These are phyloP conservation scores for Drosophila santomea DNA, from an alignment of 1,140 invertebrate species.

Conservation along the genomic window DNA sequence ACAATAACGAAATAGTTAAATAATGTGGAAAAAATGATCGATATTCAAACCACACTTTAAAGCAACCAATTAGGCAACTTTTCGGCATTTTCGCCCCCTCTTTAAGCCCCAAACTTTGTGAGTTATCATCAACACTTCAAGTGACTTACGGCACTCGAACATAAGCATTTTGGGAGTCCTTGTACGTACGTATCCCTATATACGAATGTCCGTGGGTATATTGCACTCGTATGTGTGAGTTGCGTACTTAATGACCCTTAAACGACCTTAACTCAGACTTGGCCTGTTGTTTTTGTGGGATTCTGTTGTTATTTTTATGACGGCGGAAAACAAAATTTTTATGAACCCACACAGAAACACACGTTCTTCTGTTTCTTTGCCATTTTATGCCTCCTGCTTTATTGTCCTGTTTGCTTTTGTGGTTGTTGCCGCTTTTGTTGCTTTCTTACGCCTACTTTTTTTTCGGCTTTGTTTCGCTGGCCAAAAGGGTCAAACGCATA, in stretches of 20 bases:
- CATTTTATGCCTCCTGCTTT: constrained; percentile 21
- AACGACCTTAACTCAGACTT: constrained; percentile 59
- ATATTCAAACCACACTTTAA: too few species aligned
- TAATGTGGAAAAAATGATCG: not conserved
- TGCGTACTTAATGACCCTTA: constrained; percentile 60
- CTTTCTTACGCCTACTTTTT: constrained; percentile 42
- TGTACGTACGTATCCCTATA: not conserved
- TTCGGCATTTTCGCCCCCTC: not conserved
- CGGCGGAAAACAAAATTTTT: constrained; percentile 36
- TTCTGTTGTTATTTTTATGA: constrained; percentile 50
- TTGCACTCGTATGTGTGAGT: not conserved
- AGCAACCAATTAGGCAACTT: constrained; percentile 18
- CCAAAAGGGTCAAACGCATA: constrained; percentile 37
- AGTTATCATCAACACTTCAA: constrained; percentile 46
- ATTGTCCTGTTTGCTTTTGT: constrained; percentile 19
- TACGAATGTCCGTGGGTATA: not conserved
- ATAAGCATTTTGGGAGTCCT: constrained; percentile 20
- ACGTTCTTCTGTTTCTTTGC: constrained; percentile 11
- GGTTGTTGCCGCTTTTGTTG: constrained; percentile 32
- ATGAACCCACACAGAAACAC: constrained; percentile 45
- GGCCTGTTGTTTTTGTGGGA: constrained; percentile 38
- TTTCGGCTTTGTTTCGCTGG: not conserved
- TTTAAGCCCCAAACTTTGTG: constrained; percentile 18
- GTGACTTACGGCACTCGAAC: constrained; percentile 21
- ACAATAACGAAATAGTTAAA: not conserved